Conservation (phyloP, 2,113 vertebrate species). For the Brachyhypopomus occidentalis region DNA sequence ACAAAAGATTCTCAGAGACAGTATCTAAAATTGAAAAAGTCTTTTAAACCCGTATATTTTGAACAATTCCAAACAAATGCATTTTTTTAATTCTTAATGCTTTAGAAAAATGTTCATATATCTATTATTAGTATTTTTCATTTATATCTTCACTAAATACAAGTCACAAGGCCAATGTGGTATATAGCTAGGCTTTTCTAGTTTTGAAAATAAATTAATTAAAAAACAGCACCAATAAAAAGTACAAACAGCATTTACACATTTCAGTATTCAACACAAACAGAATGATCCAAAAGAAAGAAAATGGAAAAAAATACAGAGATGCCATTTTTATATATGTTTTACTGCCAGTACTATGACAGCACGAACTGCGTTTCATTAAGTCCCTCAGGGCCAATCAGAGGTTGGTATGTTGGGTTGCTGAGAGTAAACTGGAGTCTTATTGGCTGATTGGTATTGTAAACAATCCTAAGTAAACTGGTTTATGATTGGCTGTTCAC, state of each 20-base stretch:
- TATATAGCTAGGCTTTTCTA: constrained; percentile 81
- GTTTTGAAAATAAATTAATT: constrained; percentile 74
- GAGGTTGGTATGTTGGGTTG: constrained; percentile 63
- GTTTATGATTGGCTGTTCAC: constrained; percentile 74
- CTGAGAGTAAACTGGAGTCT: constrained; percentile 73
- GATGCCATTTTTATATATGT: constrained; percentile 60
- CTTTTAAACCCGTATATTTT: constrained; percentile 80
- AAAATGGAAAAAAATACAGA: constrained; percentile 53
- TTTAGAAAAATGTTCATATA: constrained; percentile 82
- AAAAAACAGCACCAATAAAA: constrained; percentile 73
- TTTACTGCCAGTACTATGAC: constrained; percentile 64
- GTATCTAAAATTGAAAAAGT: constrained; percentile 63
- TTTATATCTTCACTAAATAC: constrained; percentile 81
- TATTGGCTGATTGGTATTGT: constrained; percentile 74
- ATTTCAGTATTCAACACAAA: constrained; percentile 72
- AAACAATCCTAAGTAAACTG: constrained; percentile 78
- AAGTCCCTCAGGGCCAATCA: constrained; percentile 53
- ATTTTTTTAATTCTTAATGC: constrained; percentile 79
- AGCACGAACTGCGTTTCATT: constrained; percentile 64
- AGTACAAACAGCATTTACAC: constrained; percentile 78
- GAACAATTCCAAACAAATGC: constrained; percentile 77
- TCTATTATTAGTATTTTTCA: constrained; percentile 81
- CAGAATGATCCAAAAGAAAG: constrained; percentile 51
- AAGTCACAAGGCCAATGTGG: constrained; percentile 83
- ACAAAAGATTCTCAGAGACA: constrained; percentile 64